These are phyloP conservation scores for Willisornis vidua DNA, from an alignment of 2,113 vertebrate species.

Conservation along the genomic window DNA sequence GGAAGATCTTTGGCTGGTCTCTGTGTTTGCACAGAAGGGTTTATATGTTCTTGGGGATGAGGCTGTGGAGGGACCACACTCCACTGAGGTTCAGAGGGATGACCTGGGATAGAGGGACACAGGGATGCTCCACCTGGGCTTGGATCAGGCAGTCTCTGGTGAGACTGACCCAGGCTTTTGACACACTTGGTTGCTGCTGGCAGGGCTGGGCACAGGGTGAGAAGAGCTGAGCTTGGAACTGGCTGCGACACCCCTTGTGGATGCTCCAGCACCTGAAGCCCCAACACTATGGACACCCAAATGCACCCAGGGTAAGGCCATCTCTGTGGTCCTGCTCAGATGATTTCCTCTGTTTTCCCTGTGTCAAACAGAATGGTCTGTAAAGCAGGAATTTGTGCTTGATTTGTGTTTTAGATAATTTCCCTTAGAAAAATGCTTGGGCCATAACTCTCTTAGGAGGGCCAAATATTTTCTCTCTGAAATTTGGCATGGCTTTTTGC, in stretches of 20 bases:
- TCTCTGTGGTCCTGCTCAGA: background rate
- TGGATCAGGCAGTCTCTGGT: background rate
- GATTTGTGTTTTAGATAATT: background rate
- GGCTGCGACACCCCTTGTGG: rapidly evolving
- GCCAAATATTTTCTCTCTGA: background rate
- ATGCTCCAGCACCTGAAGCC: background rate
- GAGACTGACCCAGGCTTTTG: background rate
- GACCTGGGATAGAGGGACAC: background rate
- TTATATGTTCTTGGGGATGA: background rate
- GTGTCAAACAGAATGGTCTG: background rate
- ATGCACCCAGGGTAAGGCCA: background rate
- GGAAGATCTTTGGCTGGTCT: background rate
- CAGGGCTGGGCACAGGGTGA: rapidly evolving
- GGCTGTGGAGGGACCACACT: background rate
- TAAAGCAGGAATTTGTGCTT: background rate
- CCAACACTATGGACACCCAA: rapidly evolving
- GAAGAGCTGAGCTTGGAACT: background rate
- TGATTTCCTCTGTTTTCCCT: background rate
- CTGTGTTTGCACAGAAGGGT: background rate
- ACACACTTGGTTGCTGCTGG: background rate
- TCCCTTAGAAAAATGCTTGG: background rate
- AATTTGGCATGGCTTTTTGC: background rate
- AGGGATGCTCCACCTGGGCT: background rate
- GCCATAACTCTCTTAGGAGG: background rate
- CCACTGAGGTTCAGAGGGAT: background rate